Evolutionary conservation across 1,140 invertebrate species (phyloP).

Genomic region (Rhopalosiphum maidis): DNA sequence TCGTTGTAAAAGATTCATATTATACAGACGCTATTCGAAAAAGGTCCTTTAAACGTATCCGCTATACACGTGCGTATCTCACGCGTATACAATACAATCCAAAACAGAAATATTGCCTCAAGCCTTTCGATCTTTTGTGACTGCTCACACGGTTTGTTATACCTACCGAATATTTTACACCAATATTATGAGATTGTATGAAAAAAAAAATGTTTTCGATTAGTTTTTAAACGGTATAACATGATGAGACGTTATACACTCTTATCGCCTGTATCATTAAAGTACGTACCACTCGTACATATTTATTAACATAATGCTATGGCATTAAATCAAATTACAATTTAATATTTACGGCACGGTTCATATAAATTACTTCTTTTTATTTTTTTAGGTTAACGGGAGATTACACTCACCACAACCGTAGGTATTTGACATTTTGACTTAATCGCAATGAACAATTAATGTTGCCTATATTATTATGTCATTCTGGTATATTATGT

Average conservation of each 20-base stretch:
- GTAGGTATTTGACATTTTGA: background rate
- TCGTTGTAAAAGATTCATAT: too few species aligned
- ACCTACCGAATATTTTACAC: background rate
- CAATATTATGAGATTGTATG: too few species aligned
- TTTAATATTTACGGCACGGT: background rate
- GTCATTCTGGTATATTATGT: background rate
- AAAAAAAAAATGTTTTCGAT: background rate
- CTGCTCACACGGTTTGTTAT: background rate
- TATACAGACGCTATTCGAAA: too few species aligned
- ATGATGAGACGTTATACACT: background rate
- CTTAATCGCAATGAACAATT: background rate
- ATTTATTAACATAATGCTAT: background rate
- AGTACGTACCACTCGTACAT: background rate
- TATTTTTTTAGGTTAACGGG: conserved; percentile 6
- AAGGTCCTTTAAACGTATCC: background rate
- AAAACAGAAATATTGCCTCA: background rate
- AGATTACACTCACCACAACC: background rate
- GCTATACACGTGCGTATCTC: background rate
- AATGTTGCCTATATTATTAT: background rate
- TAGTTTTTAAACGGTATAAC: background rate
- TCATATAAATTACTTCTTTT: background rate
- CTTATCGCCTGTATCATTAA: background rate
- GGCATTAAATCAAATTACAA: background rate
- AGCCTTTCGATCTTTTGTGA: background rate
- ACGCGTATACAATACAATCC: background rate